Evolutionary conservation across 2,797 vertebrate species (phyloP).

Genomic region (Pangasius macronema): DNA sequence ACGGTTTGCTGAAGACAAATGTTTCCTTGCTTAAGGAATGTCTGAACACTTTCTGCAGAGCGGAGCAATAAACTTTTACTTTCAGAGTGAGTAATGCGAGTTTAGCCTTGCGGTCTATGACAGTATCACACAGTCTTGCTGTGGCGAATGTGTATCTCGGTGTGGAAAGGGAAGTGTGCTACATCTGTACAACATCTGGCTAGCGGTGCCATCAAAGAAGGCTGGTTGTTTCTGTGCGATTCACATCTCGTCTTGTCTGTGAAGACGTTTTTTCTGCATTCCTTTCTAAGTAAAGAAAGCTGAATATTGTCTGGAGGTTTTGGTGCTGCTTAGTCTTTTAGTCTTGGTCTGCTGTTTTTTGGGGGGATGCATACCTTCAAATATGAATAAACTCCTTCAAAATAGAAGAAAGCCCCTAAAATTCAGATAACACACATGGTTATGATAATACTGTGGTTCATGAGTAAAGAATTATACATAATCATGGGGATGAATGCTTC

Average conservation of each 20-base stretch:
- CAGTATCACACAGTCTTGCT: conserved; percentile 39
- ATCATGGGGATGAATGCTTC: conserved; percentile 14
- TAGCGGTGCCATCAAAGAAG: conserved; percentile 68
- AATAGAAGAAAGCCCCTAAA: conserved; percentile 4
- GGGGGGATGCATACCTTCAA: background rate
- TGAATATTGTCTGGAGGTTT: conserved; percentile 32
- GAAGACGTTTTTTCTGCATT: conserved; percentile 37
- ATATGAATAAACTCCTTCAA: conserved; percentile 3
- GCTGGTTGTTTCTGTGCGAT: conserved; percentile 57
- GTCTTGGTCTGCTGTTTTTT: background rate
- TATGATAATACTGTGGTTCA: conserved; percentile 14
- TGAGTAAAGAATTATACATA: conserved; percentile 28
- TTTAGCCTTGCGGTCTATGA: conserved; percentile 37
- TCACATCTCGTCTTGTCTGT: conserved; percentile 52
- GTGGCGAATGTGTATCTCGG: conserved; percentile 49
- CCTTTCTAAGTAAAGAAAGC: conserved; percentile 51
- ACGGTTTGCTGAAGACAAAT: background rate
- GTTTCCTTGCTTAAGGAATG: background rate
- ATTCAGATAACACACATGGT: conserved; percentile 12
- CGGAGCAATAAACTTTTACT: conserved; percentile 9
- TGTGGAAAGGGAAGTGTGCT: conserved; percentile 59
- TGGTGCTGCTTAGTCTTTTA: background rate
- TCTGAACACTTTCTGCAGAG: background rate
- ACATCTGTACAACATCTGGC: conserved; percentile 78
- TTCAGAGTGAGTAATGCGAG: conserved; percentile 19